phyloP scores from a whole-genome alignment of 2,888 invertebrate genomes.

The Corythucha ciliata region DNA sequence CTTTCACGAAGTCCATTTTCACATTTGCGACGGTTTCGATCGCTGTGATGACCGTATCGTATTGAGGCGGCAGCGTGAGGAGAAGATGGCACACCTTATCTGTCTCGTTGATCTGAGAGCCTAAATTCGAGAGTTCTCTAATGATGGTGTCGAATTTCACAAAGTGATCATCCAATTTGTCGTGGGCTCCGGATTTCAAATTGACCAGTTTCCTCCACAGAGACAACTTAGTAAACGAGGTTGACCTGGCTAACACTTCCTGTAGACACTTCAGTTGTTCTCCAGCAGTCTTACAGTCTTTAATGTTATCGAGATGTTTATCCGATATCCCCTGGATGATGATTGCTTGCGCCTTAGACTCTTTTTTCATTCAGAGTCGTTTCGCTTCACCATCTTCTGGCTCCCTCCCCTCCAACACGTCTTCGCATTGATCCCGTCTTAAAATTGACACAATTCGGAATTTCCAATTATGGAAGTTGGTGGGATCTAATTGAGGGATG shows the following conservation, averaged over 20 bases:
- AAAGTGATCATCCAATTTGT: constrained; percentile 19
- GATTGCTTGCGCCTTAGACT: constrained; percentile 4
- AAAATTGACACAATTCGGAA: constrained; percentile 11
- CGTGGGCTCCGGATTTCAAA: constrained; percentile 6
- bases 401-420: no score
- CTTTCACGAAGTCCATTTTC: constrained; percentile 26
- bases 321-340: constrained; percentile 10
- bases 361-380: not conserved
- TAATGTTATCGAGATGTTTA: constrained; percentile 13
- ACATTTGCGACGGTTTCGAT: constrained; percentile 21
- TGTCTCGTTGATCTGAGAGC: constrained; percentile 15
- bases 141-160: constrained; percentile 18
- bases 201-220: constrained; percentile 16
- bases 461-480: constrained; percentile 15
- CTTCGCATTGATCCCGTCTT: constrained; percentile 1
- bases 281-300: not conserved
- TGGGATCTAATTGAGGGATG: no score
- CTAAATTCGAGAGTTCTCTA: constrained; percentile 17
- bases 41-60: constrained; percentile 21
- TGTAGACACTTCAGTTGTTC: not conserved
- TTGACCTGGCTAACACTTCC: not conserved
- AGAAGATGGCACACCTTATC: constrained; percentile 22
- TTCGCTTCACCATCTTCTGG: no score
- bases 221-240: constrained; percentile 13
- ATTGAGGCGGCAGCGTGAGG: constrained; percentile 14